Base-by-base conservation (phyloP, 1,140 invertebrate genomes). In the Ctenoplectra terminalis region DNA sequence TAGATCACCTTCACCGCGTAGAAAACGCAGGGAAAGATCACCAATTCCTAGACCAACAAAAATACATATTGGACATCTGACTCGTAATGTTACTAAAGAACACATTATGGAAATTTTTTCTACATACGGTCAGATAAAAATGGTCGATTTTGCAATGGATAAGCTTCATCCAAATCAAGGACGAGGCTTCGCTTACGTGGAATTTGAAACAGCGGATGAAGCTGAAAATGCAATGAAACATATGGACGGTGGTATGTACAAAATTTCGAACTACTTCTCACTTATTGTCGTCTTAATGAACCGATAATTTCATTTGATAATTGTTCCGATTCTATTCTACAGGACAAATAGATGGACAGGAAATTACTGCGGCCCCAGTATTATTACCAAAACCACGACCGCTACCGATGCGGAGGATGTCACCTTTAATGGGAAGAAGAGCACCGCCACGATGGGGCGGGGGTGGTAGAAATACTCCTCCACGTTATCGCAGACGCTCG, bases 161-260 rank as follows among this genome's bases (percentile, higher is more conserved):
- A 96, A 98, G 81, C 94, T 97, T 54, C 98, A 99, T 93, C 95
- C 96, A 0, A 96, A 97, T 90, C 95, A 98, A 84, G 97, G 97
- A 34, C 95, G 97, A 40, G 98, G 98, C 23, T 98, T 98, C 94
- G 98, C 98, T 11, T 99, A 99, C 92, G 97, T 99, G 11, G 99
- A 99, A 90, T 99, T 97, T 94, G 96, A 96, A 85, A 99, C 96
- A 78, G 94, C 98, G 1, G 98, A 99, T 89, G 98, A 99, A 93
- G 99, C 99, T 48, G 98, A 99, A 93, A 99, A 99, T 94, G 99
- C 99, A 0, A 98, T 99, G 96, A 99, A 99, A 93, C 98, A 99
- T 89, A 99, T 99, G 99, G 98, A 99, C 94, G 99, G 99, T 92
- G 99, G 97, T 96, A 94, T 85, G 75, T 48, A 26, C 0, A n/a